Evolutionary conservation across 2,888 invertebrate species (phyloP), one percentile per base, ranked within the genome.

Genomic region (Scaptomyza parva): DNA sequence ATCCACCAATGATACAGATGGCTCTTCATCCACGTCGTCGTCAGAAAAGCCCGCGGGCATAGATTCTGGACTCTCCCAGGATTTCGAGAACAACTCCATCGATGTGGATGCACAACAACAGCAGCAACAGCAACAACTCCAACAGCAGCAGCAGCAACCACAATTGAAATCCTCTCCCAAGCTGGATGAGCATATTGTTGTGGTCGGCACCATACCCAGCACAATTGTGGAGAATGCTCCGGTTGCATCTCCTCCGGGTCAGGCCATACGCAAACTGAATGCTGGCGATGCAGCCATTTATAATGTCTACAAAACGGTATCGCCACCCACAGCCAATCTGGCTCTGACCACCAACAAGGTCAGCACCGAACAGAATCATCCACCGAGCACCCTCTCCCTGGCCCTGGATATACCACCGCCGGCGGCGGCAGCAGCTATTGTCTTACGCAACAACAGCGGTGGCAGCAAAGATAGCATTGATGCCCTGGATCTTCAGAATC

Each of bases 21-120:
- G 76, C 0, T 88, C 76, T 0, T 88, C 91, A 3, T 89, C 35
- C 3, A 89, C 35, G 2, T 35, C 35, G 14, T 35, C 35, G 6
- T 35, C 91, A 1, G 90, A 91, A 57, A 90, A 90, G 57, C 88
- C 88, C 0, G 89, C 88, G 35, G 59, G 71, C 18, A 67, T 89
- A 14, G 35, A 20, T 14, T 72, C 89, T 2, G 35, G 35, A 2
- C 54, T 89, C 28, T 83, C 90, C 9, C 91, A 90, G 61, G 91
- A 91, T 50, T 91, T 91, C 50, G 91, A 91, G 62, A 91, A 90
- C 53, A 91, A 91, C 64, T 91, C 91, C 6, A 91, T 91, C 7
- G 91, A 91, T 50, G 87, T 85, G 1, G 90, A 90, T 45, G 88
- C 90, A 3, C 67, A 45, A 20, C 35, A 69, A 37, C 20, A 65